Evolutionary conservation across 2,797 vertebrate species (phyloP).

Genomic region (Gymnoscopelus braueri): DNA sequence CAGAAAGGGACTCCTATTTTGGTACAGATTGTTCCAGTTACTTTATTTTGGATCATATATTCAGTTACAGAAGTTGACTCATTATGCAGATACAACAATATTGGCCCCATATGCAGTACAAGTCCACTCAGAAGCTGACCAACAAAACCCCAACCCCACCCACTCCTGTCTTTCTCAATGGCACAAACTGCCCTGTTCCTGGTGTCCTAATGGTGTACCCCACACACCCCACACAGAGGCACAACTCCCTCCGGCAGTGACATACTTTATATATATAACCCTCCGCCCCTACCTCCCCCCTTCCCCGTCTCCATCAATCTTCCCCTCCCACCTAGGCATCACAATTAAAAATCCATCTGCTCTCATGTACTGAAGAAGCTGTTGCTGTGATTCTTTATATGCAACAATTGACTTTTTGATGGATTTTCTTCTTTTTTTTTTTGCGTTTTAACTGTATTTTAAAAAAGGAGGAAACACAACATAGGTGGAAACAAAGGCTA

Average conservation of each 20-base stretch:
- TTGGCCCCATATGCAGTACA: slow-evolving; percentile 60
- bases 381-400: slow-evolving; percentile 32
- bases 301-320: slow-evolving; percentile 4
- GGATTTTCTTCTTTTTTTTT: slow-evolving; percentile 2
- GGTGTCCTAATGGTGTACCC: slow-evolving; percentile 41
- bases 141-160: background rate
- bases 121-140: slow-evolving; percentile 21
- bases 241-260: slow-evolving; percentile 39
- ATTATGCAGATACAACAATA: slow-evolving; percentile 79
- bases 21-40: slow-evolving; percentile 71
- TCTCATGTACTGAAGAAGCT: slow-evolving; percentile 55
- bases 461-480: slow-evolving; percentile 33
- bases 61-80: slow-evolving; percentile 81
- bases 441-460: slow-evolving; percentile 39
- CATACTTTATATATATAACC: slow-evolving; percentile 21
- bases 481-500: slow-evolving; percentile 55
- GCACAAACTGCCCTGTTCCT: slow-evolving; percentile 44
- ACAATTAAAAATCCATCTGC: slow-evolving; percentile 44
- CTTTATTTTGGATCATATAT: slow-evolving; percentile 81
- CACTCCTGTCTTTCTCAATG: slow-evolving; percentile 18
- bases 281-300: background rate
- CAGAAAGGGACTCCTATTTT: slow-evolving; percentile 41
- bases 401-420: slow-evolving; percentile 48
- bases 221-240: slow-evolving; percentile 49
- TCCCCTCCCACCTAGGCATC: slow-evolving; percentile 31